Conservation (phyloP, 2,888 invertebrate species). For the Liodrosophila aerea region DNA sequence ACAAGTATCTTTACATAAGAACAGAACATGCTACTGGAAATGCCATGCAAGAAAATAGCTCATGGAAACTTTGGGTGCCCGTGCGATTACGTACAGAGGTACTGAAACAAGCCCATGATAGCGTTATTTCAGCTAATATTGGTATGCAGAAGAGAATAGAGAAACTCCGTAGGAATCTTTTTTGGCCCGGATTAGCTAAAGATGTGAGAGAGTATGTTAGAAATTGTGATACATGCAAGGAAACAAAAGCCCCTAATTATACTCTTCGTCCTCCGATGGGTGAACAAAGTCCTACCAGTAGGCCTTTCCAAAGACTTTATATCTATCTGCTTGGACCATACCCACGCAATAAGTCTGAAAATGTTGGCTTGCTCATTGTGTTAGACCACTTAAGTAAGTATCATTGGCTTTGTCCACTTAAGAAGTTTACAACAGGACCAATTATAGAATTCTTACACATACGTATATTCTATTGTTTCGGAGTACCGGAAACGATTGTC, state of each 20-base stretch:
- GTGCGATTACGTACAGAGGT: background rate
- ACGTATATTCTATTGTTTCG: constrained; percentile 6
- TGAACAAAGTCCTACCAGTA: background rate
- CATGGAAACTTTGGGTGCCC: constrained; percentile 15
- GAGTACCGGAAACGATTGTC: constrained; percentile 2
- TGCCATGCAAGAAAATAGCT: background rate
- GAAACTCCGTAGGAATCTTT: constrained; percentile 10
- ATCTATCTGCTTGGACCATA: constrained; percentile 3
- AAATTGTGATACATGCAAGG: constrained; percentile 2
- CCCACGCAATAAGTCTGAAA: background rate
- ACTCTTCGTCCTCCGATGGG: background rate
- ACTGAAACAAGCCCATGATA: constrained; percentile 7
- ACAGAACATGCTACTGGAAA: background rate
- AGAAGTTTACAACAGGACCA: background rate
- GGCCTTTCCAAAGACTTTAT: constrained; percentile 4
- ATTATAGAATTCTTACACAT: background rate
- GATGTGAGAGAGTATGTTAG: constrained; percentile 11
- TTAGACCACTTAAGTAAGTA: constrained; percentile 10
- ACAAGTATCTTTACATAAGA: constrained; percentile 7
- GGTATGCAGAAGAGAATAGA: constrained; percentile 15
- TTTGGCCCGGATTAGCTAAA: constrained; percentile 11
- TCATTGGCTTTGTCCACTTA: constrained; percentile 2
- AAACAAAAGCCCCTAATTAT: constrained; percentile 4
- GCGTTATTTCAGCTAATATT: constrained; percentile 1
- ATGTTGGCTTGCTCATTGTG: constrained; percentile 1